phyloP scores from a whole-genome alignment of 2,888 invertebrate species.

The Megalurothrips usitatus region DNA sequence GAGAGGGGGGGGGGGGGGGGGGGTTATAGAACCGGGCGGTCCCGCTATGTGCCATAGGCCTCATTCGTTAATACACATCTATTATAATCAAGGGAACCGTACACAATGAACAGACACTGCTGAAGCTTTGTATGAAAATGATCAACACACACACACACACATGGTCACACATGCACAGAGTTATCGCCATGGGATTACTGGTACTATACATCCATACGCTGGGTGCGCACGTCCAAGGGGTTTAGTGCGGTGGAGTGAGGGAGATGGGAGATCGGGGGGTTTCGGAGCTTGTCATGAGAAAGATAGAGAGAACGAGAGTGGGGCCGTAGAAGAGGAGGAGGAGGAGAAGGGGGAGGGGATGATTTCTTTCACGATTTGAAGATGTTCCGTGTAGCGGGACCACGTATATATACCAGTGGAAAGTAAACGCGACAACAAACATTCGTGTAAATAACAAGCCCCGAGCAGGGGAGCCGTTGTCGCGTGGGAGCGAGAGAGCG shows the following conservation, averaged over 20 bases:
- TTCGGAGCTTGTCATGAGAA: background rate
- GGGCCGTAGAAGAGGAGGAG: background rate
- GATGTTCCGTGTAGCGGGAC: too few relatives aligned
- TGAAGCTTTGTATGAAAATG: slow-evolving; percentile 25
- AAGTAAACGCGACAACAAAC: too few relatives aligned
- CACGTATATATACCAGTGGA: too few relatives aligned
- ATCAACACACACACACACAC: background rate
- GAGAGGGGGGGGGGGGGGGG: background rate
- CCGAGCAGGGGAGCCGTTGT: too few relatives aligned
- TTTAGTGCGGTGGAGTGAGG: background rate
- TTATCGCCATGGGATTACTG: background rate
- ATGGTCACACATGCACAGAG: background rate
- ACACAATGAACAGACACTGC: slow-evolving; percentile 15
- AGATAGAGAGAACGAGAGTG: background rate
- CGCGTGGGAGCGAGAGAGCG: too few relatives aligned
- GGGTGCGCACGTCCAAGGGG: too few relatives aligned
- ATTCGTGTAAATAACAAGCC: too few relatives aligned
- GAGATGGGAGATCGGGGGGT: background rate
- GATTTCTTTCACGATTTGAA: too few relatives aligned
- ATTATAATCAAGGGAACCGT: slow-evolving; percentile 12
- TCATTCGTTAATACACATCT: slow-evolving; percentile 14
- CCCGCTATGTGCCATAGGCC: slow-evolving; percentile 5
- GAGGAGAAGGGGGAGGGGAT: background rate
- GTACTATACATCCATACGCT: too few relatives aligned
- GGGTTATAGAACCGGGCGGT: background rate